These are phyloP conservation scores for Coreoperca whiteheadi DNA, from an alignment of 2,113 vertebrate species.

Conservation along the genomic window DNA sequence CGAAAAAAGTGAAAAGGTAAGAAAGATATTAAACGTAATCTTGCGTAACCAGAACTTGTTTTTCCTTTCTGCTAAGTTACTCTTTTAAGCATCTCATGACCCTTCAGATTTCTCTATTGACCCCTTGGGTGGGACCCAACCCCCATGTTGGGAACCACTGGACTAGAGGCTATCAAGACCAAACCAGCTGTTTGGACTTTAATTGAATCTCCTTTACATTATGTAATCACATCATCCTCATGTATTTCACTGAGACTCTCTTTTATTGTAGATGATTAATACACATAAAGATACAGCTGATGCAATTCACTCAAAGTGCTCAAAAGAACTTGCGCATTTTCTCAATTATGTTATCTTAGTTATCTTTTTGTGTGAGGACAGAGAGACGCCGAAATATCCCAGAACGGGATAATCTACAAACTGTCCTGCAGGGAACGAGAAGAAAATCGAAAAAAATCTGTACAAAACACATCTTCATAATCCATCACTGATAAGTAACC, in stretches of 20 bases:
- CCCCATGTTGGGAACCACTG: neutral
- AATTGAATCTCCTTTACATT: slow-evolving; percentile 24
- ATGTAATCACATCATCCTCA: slow-evolving; percentile 5
- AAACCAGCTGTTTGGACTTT: slow-evolving; percentile 19
- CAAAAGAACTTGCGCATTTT: slow-evolving; percentile 13
- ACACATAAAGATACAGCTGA: slow-evolving; percentile 48
- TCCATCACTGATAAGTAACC: slow-evolving; percentile 41
- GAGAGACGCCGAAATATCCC: slow-evolving; percentile 46
- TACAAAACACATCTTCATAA: slow-evolving; percentile 49
- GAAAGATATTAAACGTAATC: neutral
- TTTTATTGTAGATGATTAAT: slow-evolving; percentile 20
- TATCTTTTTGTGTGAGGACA: slow-evolving; percentile 48
- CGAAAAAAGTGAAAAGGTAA: neutral
- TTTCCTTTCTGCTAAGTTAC: neutral
- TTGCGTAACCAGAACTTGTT: neutral
- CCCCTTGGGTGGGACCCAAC: neutral
- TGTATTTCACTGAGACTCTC: neutral
- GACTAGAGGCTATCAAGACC: neutral
- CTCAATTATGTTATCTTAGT: slow-evolving; percentile 56
- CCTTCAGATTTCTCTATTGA: no score
- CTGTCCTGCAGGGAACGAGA: slow-evolving; percentile 28
- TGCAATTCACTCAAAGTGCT: slow-evolving; percentile 46
- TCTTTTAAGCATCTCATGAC: neutral
- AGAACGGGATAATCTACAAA: slow-evolving; percentile 56
- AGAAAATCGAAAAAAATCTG: slow-evolving; percentile 60